Base-by-base conservation (phyloP, 1,140 invertebrate genomes). In the Ostrea edulis region DNA sequence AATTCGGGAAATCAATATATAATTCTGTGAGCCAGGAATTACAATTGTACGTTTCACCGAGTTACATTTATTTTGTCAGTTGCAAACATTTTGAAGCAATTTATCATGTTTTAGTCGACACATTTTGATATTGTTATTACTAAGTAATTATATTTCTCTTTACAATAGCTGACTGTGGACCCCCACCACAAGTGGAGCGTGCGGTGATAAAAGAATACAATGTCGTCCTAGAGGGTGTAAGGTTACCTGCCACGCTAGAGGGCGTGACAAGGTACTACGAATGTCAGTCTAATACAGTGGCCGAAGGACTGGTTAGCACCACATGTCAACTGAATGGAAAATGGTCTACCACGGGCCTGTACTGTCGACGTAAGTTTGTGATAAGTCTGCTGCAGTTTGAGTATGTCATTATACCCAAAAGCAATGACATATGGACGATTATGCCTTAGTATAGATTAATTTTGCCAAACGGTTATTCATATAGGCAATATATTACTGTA, bases 321-420 rank as follows among this genome's bases (percentile, higher is more conserved):
- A 54, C 51, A 0, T 85, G 83, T 62, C 83, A 62, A 22, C 1
- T 54, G 25, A 85, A 85, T 29, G 53, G 53, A 55, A 20, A 55
- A 35, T 85, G 83, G 83, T 58, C 83, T 12, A n/a, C 25, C 8
- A 85, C 53, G 22, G 53, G 52, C 22, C 29, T 85, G 20, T 85
- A 85, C 25, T 85, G 83, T 17, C 20, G 83, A 58, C 83, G 83
- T 85, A 62, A 85, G 83, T 62, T 35, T 20, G 52, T 20, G 17
- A 62, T 81, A 20, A 44, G 5, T 25, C 14, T 44, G 5, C 0
- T 44, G 35, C 35, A 44, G 5, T 44, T 44, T 2, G 2, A 1
- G 35, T 44, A 44, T 44, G 35, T 44, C 1, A 44, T 44, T 44
- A 2, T 5, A 44, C 35, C 35, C 35, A 44, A 44, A 44, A 44